Evolutionary conservation across 2,888 invertebrate genomes (phyloP).

Genomic region (Nomada hirtipes): DNA sequence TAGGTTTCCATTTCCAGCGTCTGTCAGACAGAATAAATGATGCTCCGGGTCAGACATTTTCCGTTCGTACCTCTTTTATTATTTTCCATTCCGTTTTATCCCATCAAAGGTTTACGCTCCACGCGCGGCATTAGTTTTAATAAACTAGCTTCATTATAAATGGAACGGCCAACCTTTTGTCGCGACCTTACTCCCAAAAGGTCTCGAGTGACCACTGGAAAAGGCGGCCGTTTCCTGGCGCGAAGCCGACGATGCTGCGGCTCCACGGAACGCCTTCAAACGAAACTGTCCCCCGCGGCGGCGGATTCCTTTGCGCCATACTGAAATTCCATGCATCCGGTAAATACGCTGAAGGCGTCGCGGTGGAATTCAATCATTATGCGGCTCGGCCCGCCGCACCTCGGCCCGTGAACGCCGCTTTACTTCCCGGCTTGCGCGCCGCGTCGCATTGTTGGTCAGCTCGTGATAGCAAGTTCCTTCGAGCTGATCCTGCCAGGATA

Average conservation of each 20-base stretch:
- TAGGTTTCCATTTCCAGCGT: too few relatives aligned
- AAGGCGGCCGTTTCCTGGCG: not conserved
- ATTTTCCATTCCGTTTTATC: too few relatives aligned
- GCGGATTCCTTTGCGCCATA: constrained; percentile 65
- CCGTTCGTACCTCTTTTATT: too few relatives aligned
- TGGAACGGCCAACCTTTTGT: too few relatives aligned
- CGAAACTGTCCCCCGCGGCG: constrained; percentile 66
- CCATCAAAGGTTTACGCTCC: too few relatives aligned
- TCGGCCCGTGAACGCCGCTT: constrained; percentile 52
- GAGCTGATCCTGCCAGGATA: constrained; percentile 60
- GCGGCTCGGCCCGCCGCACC: constrained; percentile 62
- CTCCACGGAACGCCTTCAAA: constrained; percentile 40
- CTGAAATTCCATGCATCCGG: constrained; percentile 69
- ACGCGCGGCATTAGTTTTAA: too few relatives aligned
- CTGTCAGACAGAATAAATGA: too few relatives aligned
- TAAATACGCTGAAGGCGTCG: constrained; percentile 74
- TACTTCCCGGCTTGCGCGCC: constrained; percentile 54
- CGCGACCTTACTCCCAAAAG: too few relatives aligned
- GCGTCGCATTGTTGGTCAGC: constrained; percentile 70
- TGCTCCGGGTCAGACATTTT: too few relatives aligned
- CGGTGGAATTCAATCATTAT: constrained; percentile 76
- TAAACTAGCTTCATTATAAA: too few relatives aligned
- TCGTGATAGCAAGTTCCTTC: constrained; percentile 54
- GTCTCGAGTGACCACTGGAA: not conserved
- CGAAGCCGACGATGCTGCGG: not conserved